Conservation (phyloP, 2,113 vertebrate genomes). For the Spermophilus dauricus region DNA sequence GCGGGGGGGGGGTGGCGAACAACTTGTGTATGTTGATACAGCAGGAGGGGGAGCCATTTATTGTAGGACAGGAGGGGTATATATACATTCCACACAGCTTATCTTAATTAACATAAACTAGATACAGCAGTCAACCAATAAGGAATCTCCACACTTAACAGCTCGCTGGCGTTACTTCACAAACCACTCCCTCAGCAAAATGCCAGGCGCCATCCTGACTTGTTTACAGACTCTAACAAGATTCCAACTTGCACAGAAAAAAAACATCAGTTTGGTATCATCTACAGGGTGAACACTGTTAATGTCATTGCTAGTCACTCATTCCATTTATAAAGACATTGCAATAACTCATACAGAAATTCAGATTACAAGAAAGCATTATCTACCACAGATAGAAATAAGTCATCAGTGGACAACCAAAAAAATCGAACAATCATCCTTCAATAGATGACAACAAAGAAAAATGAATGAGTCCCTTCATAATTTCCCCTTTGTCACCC, state of each 20-base stretch:
- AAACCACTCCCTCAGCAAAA: too few relatives aligned
- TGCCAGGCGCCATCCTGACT: too few relatives aligned
- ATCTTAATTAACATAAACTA: too few relatives aligned
- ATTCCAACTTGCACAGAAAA: neutral
- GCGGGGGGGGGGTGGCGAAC: too few relatives aligned
- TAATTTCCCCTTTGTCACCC: neutral
- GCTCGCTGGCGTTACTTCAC: too few relatives aligned
- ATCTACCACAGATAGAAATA: neutral
- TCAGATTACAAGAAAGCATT: conserved; percentile 6
- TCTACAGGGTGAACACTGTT: neutral
- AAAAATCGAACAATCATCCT: neutral
- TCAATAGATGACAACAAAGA: neutral
- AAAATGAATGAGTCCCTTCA: neutral
- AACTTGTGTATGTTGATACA: too few relatives aligned
- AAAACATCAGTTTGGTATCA: neutral
- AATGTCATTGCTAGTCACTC: neutral
- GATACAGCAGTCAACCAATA: too few relatives aligned
- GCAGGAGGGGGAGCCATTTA: too few relatives aligned
- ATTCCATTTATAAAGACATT: neutral
- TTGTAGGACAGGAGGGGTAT: too few relatives aligned
- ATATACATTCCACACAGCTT: too few relatives aligned
- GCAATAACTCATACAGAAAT: neutral
- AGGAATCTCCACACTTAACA: too few relatives aligned
- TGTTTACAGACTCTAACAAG: neutral
- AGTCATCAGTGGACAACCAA: neutral